Evolutionary conservation across 2,888 invertebrate genomes (phyloP), one percentile per base, ranked within the genome.

Genomic region (Rosalia funebris): DNA sequence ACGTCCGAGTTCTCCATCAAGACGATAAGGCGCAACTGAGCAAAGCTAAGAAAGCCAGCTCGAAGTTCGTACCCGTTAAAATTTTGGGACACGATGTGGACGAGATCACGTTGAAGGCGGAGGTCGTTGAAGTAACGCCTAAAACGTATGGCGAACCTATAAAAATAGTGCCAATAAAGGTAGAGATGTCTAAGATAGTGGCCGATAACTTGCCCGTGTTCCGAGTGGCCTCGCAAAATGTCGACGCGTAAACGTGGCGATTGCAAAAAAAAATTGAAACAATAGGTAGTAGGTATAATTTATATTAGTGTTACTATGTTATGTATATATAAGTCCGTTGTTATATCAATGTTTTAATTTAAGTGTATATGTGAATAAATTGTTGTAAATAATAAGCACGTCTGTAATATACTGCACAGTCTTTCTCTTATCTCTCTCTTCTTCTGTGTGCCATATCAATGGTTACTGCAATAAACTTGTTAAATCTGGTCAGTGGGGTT

Each of bases 51-150:
- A 61, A 31, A 9, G 69, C 70, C 1, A 63, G 70, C 7, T 69
- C 63, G 0, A 70, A 71, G 31, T 63, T 74, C 10, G 65, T 79
- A 10, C 77, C 77, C 0, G 69, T 77, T 19, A 68, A 74, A 31
- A 55, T 78, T 4, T 60, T 76, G 12, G 71, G 68, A 39, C 68
- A 71, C 41, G 75, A 75, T 10, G n/a, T n/a, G n/a, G 75, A 76
- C 16, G 76, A 75, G 16, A 70, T 74, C 2, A 75, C 78, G 5
- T 73, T 79, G 67, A 75, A 73, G 61, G 82, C 82, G 9, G 68
- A 77, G 61, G 81, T 82, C 1, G 77, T 81, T 0, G 82, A 82
- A 73, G 75, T 82, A 7, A 75, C 74, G 25, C 76, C 79, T 7
- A 74, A 71, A 64, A 68, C 68, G 39, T 66, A 61, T 7, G 57